Conservation (phyloP, 1,140 invertebrate species). For the Drosophila melanogaster region DNA sequence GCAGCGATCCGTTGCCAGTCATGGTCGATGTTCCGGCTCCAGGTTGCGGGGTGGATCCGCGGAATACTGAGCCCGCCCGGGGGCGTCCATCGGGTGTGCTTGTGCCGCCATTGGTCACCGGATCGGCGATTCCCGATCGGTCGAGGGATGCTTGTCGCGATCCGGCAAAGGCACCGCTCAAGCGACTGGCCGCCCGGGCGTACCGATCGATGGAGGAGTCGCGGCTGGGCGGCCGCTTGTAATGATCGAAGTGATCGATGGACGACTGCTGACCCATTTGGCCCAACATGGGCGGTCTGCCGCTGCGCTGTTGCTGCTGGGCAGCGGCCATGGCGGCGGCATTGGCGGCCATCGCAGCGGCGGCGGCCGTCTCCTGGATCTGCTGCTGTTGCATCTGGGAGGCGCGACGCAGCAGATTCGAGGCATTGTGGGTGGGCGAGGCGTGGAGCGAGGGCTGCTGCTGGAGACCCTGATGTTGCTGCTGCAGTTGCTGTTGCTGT, state of each 20-base stretch:
- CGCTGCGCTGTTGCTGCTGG: conserved; percentile 85
- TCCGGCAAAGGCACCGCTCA: conserved; percentile 85
- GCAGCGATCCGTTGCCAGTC: conserved; percentile 86
- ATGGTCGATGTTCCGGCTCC: conserved; percentile 81
- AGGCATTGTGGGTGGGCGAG: conserved; percentile 66
- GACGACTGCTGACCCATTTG: conserved; percentile 86
- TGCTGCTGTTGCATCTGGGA: conserved; percentile 71
- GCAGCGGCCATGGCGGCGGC: conserved; percentile 37
- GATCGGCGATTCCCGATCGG: conserved; percentile 83
- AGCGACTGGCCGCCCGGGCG: conserved; percentile 86
- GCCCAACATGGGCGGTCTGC: conserved; percentile 85
- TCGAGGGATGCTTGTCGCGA: conserved; percentile 92
- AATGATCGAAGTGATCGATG: conserved; percentile 94
- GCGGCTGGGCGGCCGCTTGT: conserved; percentile 94
- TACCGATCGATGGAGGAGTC: conserved; percentile 95
- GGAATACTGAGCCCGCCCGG: conserved; percentile 84
- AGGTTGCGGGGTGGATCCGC: conserved; percentile 58
- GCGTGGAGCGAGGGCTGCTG: conserved; percentile 64
- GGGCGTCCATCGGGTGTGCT: conserved; percentile 85
- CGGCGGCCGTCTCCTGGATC: conserved; percentile 55
- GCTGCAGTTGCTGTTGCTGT: conserved; percentile 23
- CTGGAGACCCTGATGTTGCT: conserved; percentile 50
- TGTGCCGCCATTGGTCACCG: conserved; percentile 79
- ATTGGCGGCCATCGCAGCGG: conserved; percentile 60
- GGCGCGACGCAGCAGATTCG: conserved; percentile 65